Evolutionary conservation across 2,888 invertebrate genomes (phyloP), one percentile per base, ranked within the genome.

Genomic region (Polyploca ridens): DNA sequence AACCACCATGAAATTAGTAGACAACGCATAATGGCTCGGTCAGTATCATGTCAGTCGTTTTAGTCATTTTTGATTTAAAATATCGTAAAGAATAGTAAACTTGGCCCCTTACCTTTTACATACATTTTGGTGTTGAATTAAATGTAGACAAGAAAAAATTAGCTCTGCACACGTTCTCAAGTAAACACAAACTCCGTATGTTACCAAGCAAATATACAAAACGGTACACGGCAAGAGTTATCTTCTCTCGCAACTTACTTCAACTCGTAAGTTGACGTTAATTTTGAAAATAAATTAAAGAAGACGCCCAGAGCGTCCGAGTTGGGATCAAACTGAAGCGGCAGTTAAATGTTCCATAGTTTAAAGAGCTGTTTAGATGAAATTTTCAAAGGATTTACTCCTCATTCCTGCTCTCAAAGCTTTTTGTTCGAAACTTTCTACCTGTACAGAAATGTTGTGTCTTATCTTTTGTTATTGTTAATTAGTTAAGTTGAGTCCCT

Each of bases 231-330:
- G 69, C 61, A 73, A 69, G 68, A 74, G 71, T 78, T 78, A 82
- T 79, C 77, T 74, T 3, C 44, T 69, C 71, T 78, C 67, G 67
- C 70, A 78, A 83, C 79, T 81, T 74, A 68, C 73, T 70, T 69
- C 63, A 62, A 61, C 68, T 77, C 74, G 77, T 69, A 68, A 71
- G 73, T 78, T 82, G 79, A 83, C 82, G 85, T 86, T 85, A 85
- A 90, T 88, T 89, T 87, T 70, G 82, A 89, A 88, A 88, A 89
- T 87, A 90, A 90, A 89, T 90, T 88, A 85, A 88, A 87, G 85
- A 87, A 84, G 79, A 81, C 77, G 89, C 91, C 88, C 71, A 77
- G 71, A 81, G 90, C 87, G 77, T 75, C 77, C 75, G 74, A 86
- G 84, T 86, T 86, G 68, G 66, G 74, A 85, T 86, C 85, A 85